These are phyloP conservation scores for Hippocampus abdominalis DNA, from an alignment of 2,113 vertebrate species.

Conservation along the genomic window DNA sequence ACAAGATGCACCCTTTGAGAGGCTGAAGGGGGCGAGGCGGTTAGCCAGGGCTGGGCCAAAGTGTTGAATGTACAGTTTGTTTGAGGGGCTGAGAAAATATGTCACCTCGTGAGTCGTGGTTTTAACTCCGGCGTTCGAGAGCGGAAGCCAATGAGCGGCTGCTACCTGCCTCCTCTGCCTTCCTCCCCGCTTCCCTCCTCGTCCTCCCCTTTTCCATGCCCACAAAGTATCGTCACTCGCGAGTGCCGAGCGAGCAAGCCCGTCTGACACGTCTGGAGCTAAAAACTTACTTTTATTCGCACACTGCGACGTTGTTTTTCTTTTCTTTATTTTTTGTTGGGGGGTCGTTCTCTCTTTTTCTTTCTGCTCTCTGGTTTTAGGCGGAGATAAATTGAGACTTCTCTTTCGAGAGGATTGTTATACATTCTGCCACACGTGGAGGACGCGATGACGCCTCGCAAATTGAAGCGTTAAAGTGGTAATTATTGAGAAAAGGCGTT, in stretches of 20 bases:
- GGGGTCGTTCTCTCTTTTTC: constrained; percentile 26
- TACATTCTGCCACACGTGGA: constrained; percentile 24
- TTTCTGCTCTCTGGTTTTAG: background rate
- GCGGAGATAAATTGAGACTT: background rate
- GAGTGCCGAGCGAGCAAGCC: constrained; percentile 49
- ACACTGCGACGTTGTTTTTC: constrained; percentile 25
- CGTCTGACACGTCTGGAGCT: constrained; percentile 61
- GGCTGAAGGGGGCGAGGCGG: constrained; percentile 48
- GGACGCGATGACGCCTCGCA: constrained; percentile 7
- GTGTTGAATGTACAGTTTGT: constrained; percentile 73
- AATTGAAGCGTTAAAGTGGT: constrained; percentile 4
- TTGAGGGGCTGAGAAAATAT: constrained; percentile 68
- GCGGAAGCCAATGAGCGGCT: constrained; percentile 62
- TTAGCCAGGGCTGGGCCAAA: constrained; percentile 59
- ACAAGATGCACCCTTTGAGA: constrained; percentile 60
- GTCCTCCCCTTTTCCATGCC: constrained; percentile 48
- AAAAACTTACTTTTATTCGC: constrained; percentile 45
- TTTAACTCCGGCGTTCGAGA: constrained; percentile 62
- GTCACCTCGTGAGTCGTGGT: constrained; percentile 68
- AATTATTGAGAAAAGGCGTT: background rate
- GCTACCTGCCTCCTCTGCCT: constrained; percentile 58
- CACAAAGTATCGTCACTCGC: constrained; percentile 52
- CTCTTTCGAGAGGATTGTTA: constrained; percentile 27
- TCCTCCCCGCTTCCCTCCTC: constrained; percentile 41
- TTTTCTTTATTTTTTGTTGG: constrained; percentile 16